Base-by-base conservation (phyloP, 1,140 invertebrate species). In the Apis florea region DNA sequence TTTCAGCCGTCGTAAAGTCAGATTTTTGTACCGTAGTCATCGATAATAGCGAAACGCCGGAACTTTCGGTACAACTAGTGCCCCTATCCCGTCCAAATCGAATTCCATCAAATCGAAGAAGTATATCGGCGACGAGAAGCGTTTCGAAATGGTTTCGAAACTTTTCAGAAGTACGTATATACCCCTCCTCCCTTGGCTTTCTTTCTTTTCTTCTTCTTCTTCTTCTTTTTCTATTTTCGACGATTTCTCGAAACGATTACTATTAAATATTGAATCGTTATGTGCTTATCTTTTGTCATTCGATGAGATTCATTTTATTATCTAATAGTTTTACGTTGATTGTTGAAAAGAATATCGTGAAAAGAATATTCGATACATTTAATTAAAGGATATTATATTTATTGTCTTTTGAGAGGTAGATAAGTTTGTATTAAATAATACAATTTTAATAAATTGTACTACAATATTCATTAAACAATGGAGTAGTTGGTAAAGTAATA, bases 21-120 rank as follows among this genome's bases (percentile, higher is more conserved):
- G 85, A 85, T 85, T 83, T 85, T 85, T 82, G 68, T 70, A 64
- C 72, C 40, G 49, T 73, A 85, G 74, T 73, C 63, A 56, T 82
- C 74, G 59, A 66, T 85, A 73, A 76, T 82, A 82, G 73, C 58
- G 64, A 19, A 54, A 85, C 70, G 47, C 13, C n/a, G 26, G 49
- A 82, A 82, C 53, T 81, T 76, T 73, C 21, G 61, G 64, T 31
- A 51, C 56, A 59, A 40, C 49, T 51, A 24, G 59, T 26, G 24
- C 24, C 71, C 47, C 68, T 70, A 84, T 85, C 67, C 49, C 74
- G 66, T 12, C 58, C 66, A 85, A 83, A 85, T 85, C 79, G 85
- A 85, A 85, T 86, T 86, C 84, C 54, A 85, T 86, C 83, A 75
- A 79, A 49, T 85, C 64, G 74, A 64, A 64, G 66, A 85, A 85